Evolutionary conservation across 2,113 vertebrate species (phyloP), one percentile per base, ranked within the genome.

Genomic region (Oncorhynchus gorbuscha): DNA sequence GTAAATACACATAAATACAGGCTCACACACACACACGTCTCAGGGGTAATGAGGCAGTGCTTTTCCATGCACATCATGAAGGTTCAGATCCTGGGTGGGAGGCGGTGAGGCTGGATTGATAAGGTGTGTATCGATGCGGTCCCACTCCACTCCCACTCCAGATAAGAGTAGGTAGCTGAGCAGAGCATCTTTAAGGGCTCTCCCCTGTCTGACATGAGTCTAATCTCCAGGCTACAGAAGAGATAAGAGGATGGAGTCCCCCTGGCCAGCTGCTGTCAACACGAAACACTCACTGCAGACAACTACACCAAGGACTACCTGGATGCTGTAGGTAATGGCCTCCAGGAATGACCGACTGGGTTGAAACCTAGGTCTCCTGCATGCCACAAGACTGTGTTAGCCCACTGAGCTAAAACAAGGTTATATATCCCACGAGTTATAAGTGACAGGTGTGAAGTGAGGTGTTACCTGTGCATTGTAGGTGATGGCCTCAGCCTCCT

Each of bases 401-500:
- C 39, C 39, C 39, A 9, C 39, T 39, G 39, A 39, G 39, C 39
- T 39, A 39, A 39, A 39, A 8, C 39, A 39, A 39, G 39, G 39
- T 39, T 39, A 39, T 39, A 9, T 39, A 39, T 39, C 39, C 8
- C 39, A 7, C 8, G 6, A 9, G 39, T 39, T 39, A 39, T 39
- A 39, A 39, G 39, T 39, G 39, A 51, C 49, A 14, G 49, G 16
- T 14, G 13, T 55, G 51, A 55, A 7, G 51, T 55, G 16, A 55
- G 51, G 1, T 55, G 14, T 18, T 67, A 69, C 66, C 66, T 69
- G 66, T 28, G 66, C 24, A 5, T n/a, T 64, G 49, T 71, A 95
- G 2, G 97, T 99, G 79, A 99, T 93, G 83, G 96, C 96, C 93
- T 98, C 97, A 78, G 95, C 95, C 91, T 99, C 94, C 89, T 96